These are phyloP conservation scores for Drosophila hamatofila DNA, from an alignment of 2,888 invertebrate species.

Conservation along the genomic window DNA sequence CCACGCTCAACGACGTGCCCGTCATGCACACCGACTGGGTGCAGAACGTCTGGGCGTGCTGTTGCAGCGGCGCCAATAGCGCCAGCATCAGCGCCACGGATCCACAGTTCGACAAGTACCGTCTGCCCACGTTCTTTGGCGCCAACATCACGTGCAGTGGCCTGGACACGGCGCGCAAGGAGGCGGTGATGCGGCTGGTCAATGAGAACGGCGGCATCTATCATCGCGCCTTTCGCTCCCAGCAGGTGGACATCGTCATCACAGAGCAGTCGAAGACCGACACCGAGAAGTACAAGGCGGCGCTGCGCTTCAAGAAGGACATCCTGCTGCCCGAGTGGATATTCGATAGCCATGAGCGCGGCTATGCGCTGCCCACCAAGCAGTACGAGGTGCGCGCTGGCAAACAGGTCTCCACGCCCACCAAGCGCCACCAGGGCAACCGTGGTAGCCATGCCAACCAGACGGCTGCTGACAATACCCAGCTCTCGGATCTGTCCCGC, in stretches of 20 bases:
- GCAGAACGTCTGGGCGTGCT: conserved; percentile 91
- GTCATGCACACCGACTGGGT: conserved; percentile 93
- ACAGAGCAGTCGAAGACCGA: conserved; percentile 81
- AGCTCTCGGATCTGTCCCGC: conserved; percentile 82
- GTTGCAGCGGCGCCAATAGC: conserved; percentile 84
- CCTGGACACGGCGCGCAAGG: conserved; percentile 77
- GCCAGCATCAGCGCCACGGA: conserved; percentile 87
- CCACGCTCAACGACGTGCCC: conserved; percentile 86
- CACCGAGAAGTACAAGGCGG: conserved; percentile 84
- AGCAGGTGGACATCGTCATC: conserved; percentile 83
- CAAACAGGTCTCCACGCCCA: conserved; percentile 90
- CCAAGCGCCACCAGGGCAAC: conserved; percentile 85
- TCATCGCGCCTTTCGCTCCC: conserved; percentile 85
- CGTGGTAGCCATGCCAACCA: conserved; percentile 77
- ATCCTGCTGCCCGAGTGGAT: conserved; percentile 93
- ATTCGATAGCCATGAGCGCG: conserved; percentile 90
- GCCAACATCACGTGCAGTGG: conserved; percentile 93
- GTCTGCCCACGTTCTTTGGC: conserved; percentile 90
- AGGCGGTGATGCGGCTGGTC: conserved; percentile 88
- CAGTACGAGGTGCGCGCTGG: conserved; percentile 87
- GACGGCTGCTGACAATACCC: conserved; percentile 67
- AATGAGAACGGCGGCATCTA: conserved; percentile 90
- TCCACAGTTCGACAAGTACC: conserved; percentile 88
- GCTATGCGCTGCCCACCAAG: conserved; percentile 89
- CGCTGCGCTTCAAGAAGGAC: conserved; percentile 84